phyloP scores from a whole-genome alignment of 2,888 invertebrate species.

The Eupeodes latifasciatus region DNA sequence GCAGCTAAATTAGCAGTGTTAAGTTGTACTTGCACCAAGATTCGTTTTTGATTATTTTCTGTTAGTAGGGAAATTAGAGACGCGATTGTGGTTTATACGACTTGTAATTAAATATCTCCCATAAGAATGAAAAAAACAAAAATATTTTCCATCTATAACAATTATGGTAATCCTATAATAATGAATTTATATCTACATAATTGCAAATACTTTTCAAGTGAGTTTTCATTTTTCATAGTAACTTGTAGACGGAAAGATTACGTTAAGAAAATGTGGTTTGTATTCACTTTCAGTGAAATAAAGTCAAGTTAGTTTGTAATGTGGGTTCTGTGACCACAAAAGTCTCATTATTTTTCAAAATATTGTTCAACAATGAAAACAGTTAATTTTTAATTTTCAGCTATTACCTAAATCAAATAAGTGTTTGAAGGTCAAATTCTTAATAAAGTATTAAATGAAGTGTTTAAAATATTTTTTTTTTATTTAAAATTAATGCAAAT shows the following conservation, averaged over 20 bases:
- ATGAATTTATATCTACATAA: slow-evolving; percentile 51
- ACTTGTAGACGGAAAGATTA: no score
- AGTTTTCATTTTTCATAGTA: not conserved
- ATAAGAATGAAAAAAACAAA: not conserved
- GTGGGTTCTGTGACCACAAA: no score
- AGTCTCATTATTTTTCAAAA: no score
- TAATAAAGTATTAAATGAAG: no score
- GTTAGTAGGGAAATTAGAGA: slow-evolving; percentile 40
- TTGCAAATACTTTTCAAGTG: slow-evolving; percentile 17
- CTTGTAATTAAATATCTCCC: slow-evolving; percentile 47
- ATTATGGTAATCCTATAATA: no score
- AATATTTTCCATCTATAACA: slow-evolving; percentile 10
- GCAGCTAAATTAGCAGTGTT: slow-evolving; percentile 13
- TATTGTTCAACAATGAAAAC: no score
- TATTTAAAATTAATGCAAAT: no score
- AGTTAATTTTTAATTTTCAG: no score
- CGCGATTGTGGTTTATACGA: slow-evolving; percentile 54
- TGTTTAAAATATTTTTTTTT: no score
- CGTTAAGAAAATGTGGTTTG: not conserved
- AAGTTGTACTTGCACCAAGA: slow-evolving; percentile 11
- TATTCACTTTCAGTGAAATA: not conserved
- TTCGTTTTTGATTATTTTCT: slow-evolving; percentile 11
- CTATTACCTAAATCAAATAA: no score
- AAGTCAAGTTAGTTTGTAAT: not conserved
- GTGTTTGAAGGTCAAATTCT: no score